Evolutionary conservation across 2,797 vertebrate genomes (phyloP), one percentile per base, ranked within the genome.

Genomic region (Scolopax rusticola): DNA sequence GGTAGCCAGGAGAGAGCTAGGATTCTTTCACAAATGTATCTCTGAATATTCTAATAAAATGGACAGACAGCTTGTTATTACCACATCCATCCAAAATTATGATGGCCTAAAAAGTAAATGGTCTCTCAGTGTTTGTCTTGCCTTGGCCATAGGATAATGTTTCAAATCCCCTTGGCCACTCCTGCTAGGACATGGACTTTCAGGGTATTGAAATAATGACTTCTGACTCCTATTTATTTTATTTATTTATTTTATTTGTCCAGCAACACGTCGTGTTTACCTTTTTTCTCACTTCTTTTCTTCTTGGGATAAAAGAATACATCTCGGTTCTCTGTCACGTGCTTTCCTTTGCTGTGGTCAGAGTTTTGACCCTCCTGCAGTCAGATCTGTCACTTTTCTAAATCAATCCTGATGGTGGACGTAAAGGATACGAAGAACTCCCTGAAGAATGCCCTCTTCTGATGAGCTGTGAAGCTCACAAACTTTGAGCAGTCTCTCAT

Each of bases 191-290:
- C 36, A 20, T 41, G 33, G 30, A 68, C 10, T 71, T 83, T 59
- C 12, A 61, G 9, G 4, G 4, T 38, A 1, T 57, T 90, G 43
- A 84, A 78, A 75, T 16, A 60, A 25, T 4, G 8, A 12, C 15
- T 86, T 84, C 50, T 73, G 56, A 20, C 5, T 69, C 15, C 18
- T 77, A 2, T 60, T 54, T 63, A 20, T 40, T 33, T 30, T 47
- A 43, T 45, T 71, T 82, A 36, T 36, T 36, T 63, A 20, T 40
- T 33, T 30, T 47, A 43, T 45, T 71, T 82, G 11, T 41, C 32
- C 50, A 70, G 8, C 6, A 30, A 50, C 7, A 32, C 4, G 1
- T 21, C 0, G 0, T 18, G 18, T 56, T 56, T 45, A 17, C 3
- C 1, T 41, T 47, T 67, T 50, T 64, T 36, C 45, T 80, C 23